phyloP scores from a whole-genome alignment of 2,113 vertebrate genomes.

The Athene cunicularia region DNA sequence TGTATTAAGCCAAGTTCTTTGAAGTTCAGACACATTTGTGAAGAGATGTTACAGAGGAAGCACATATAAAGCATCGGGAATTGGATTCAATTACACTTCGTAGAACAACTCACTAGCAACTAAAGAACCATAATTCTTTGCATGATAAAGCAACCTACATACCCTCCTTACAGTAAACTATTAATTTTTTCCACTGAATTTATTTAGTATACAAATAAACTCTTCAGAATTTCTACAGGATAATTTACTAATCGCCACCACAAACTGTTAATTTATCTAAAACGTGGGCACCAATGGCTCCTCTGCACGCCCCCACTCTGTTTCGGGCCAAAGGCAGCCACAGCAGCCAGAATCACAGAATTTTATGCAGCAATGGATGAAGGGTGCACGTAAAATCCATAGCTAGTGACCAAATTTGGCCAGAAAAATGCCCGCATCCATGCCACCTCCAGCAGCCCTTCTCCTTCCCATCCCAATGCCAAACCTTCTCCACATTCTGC shows the following conservation, averaged over 20 bases:
- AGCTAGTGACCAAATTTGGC: background rate
- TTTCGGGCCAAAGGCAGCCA: background rate
- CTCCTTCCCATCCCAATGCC: background rate
- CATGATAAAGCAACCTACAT: background rate
- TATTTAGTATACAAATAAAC: constrained; percentile 9
- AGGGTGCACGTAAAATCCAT: background rate
- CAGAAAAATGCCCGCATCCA: background rate
- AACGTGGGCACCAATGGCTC: background rate
- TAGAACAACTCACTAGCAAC: background rate
- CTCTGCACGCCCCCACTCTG: background rate
- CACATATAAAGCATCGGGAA: background rate
- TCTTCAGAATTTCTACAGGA: background rate
- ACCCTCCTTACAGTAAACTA: background rate
- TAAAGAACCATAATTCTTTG: background rate
- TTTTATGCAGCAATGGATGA: background rate
- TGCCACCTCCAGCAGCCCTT: background rate
- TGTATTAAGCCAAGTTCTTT: background rate
- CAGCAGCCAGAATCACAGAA: background rate
- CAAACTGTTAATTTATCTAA: background rate
- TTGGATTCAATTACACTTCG: constrained; percentile 1
- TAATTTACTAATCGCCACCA: background rate
- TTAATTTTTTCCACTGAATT: background rate
- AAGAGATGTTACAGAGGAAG: background rate
- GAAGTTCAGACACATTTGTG: background rate
- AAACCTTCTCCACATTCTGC: background rate